These are phyloP conservation scores for Lepidochitona cinerea DNA, from an alignment of 2,888 invertebrate genomes.

Conservation along the genomic window DNA sequence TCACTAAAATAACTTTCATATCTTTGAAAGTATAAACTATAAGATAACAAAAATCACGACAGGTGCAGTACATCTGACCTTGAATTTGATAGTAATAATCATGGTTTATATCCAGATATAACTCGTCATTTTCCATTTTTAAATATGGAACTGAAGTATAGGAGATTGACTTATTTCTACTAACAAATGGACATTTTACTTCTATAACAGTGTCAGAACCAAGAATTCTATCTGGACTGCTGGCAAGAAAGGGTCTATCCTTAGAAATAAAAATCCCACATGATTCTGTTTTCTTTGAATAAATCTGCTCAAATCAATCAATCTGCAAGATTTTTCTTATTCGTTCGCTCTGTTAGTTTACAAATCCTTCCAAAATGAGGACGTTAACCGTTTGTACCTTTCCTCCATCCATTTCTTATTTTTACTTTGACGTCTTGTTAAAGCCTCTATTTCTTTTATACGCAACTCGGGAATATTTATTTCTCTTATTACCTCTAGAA, in stretches of 20 bases:
- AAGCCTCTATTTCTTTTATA: slow-evolving; percentile 18
- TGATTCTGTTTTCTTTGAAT: neutral
- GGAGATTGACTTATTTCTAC: slow-evolving; percentile 6
- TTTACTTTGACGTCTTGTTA: slow-evolving; percentile 23
- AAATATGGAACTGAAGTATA: slow-evolving; percentile 19
- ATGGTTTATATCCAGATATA: slow-evolving; percentile 13
- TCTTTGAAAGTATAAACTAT: slow-evolving; percentile 27
- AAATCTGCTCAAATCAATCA: slow-evolving; percentile 16
- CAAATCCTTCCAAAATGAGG: slow-evolving; percentile 31
- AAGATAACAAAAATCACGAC: slow-evolving; percentile 19
- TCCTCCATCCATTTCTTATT: slow-evolving; percentile 26
- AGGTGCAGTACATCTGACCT: slow-evolving; percentile 26
- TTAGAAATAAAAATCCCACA: slow-evolving; percentile 23
- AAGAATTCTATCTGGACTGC: slow-evolving; percentile 24
- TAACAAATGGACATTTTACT: slow-evolving; percentile 25
- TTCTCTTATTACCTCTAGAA: slow-evolving; percentile 16
- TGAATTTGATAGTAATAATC: slow-evolving; percentile 30
- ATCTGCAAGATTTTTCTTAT: slow-evolving; percentile 17
- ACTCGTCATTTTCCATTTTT: neutral
- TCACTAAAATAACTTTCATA: slow-evolving; percentile 15
- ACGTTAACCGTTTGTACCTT: slow-evolving; percentile 20
- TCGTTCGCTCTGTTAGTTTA: slow-evolving; percentile 16
- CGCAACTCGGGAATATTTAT: slow-evolving; percentile 11
- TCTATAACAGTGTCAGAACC: slow-evolving; percentile 11
- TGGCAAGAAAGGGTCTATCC: slow-evolving; percentile 16